A percentile compares a stretch with the other conserved stretches of the same genome.
Conservation (phyloP, 2,888 invertebrate genomes). For the Pandemis heparana region DNA sequence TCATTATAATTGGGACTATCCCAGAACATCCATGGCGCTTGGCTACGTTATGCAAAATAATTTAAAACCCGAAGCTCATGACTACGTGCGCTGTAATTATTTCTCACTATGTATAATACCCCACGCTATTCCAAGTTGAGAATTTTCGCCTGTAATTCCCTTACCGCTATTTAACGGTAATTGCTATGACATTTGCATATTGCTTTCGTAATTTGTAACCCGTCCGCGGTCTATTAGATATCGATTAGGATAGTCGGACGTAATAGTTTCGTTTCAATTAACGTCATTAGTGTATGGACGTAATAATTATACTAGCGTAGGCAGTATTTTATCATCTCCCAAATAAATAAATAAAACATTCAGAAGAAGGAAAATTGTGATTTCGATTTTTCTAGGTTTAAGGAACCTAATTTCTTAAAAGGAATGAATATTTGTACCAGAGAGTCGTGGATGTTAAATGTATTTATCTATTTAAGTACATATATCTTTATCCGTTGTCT, state of each 20-base stretch:
- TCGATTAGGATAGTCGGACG: slow-evolving; percentile 20
- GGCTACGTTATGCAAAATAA: slow-evolving; percentile 47
- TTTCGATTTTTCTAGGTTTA: no score
- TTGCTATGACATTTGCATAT: slow-evolving; percentile 19
- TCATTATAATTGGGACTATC: slow-evolving; percentile 13
- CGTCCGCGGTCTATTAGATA: slow-evolving; percentile 17
- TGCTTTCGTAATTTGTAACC: slow-evolving; percentile 25
- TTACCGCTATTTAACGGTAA: slow-evolving; percentile 20
- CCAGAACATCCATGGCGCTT: neutral
- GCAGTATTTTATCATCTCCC: no score
- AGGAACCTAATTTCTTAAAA: no score
- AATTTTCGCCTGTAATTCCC: slow-evolving; percentile 19
- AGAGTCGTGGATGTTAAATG: no score
- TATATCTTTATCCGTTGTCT: no score
- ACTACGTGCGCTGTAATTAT: slow-evolving; percentile 51
- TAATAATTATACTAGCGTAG: no score
- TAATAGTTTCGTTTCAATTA: slow-evolving; percentile 7
- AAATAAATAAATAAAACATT: no score
- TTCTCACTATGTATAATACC: slow-evolving; percentile 12
- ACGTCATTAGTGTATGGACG: neutral
- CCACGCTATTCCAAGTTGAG: slow-evolving; percentile 21
- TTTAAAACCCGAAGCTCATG: slow-evolving; percentile 54
- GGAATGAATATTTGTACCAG: no score
- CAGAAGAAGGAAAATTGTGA: no score
- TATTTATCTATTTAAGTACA: no score